Percentiles rank a stretch among this genome's conserved stretches.
Conservation (phyloP, 2,797 vertebrate species). For the Sebastes ruberrimus region DNA sequence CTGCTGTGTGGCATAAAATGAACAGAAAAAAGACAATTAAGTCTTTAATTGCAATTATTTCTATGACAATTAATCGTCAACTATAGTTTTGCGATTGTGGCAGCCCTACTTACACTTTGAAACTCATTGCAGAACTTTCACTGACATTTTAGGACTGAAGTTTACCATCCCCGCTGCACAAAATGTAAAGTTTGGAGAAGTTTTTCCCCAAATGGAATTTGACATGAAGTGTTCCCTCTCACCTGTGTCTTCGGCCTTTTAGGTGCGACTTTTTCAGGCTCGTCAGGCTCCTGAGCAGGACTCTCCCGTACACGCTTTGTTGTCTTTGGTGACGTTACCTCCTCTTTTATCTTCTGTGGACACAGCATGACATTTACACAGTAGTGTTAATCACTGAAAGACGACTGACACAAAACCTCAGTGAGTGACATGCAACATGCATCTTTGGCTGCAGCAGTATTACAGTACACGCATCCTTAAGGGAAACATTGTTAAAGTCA, state of each 20-base stretch:
- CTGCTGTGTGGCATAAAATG: neutral
- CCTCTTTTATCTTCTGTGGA: constrained; percentile 93
- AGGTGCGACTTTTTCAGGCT: constrained; percentile 86
- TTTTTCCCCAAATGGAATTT: neutral
- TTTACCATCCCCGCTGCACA: neutral
- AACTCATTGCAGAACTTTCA: neutral
- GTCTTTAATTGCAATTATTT: neutral
- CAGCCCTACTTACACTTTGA: neutral
- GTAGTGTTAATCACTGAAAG: neutral
- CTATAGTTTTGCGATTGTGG: neutral
- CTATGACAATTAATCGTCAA: neutral
- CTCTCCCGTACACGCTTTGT: constrained; percentile 93
- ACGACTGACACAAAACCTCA: neutral
- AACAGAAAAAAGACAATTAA: too few relatives aligned
- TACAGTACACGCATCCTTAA: neutral
- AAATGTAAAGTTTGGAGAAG: neutral
- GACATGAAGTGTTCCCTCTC: neutral
- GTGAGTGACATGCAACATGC: neutral
- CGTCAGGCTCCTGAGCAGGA: constrained; percentile 87
- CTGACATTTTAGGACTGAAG: neutral
- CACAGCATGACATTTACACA: constrained; percentile 17
- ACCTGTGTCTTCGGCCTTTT: constrained; percentile 96
- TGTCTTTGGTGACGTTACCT: constrained; percentile 89
- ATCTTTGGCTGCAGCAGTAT: neutral
- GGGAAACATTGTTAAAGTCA: neutral